Base-by-base conservation (phyloP, 2,113 vertebrate genomes). In the Helogale parvula region DNA sequence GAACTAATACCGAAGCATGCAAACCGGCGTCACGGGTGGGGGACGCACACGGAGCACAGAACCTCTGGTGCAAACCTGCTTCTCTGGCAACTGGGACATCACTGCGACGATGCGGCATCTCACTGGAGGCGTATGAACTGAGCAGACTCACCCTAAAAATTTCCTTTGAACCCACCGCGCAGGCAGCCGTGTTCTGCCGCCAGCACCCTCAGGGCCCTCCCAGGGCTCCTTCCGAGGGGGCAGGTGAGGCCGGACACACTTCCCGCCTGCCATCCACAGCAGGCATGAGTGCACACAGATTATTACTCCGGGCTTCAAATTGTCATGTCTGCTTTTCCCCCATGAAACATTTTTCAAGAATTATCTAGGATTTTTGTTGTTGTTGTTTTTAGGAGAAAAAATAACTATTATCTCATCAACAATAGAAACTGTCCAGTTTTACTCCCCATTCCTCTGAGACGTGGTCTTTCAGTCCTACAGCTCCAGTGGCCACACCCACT, bases 181-280 rank as follows among this genome's bases (percentile, higher is more conserved):
- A 10, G 38, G 5, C 13, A 5, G 47, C 33, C 65, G 7, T 31
- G 4, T 11, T 13, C 79, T 11, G 38, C 23, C 25, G 25, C 9
- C 0, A 6, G 38, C 45, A 4, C 41, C 38, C 57, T 7, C 7
- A 9, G 57, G 57, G 21, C 57, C 57, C 57, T 60, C 21, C 7
- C 21, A 2, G 57, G 57, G 21, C 57, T 60, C 57, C 76, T 29
- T 12, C 25, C 5, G 3, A 3, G 21, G 0, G 12, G 74, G 16
- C 27, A 2, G 4, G 38, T 13, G 5, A 10, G 0, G 2, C 45
- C 11, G n/a, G 3, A 68, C 17, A 63, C 29, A 16, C 0, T 25
- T 15, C 7, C 65, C 52, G 33, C 25, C 23, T 19, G 1, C 29
- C 7, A 1, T 11, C 31, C 45, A 14, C 0, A 0, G 5, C 1